phyloP scores from a whole-genome alignment of 92 coral and sea anemone species.

The Epizoanthus rinbou region DNA sequence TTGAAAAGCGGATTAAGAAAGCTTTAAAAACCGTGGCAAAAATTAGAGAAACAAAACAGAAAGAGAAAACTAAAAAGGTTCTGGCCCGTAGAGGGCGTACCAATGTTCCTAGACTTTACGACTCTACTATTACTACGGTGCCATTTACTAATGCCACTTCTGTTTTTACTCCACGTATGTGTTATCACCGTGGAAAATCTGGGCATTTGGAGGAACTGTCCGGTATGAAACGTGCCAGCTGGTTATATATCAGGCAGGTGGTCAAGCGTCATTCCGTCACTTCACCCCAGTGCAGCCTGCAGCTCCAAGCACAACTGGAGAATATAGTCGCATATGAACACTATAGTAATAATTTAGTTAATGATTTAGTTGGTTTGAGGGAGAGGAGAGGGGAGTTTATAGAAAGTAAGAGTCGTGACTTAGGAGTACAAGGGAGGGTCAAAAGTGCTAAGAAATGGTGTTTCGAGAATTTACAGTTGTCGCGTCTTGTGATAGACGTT shows the following conservation, averaged over 20 bases:
- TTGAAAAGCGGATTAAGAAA: constrained; percentile 49
- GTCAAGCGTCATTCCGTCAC: neutral
- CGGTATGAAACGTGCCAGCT: neutral
- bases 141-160: neutral
- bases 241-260: neutral
- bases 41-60: constrained; percentile 42
- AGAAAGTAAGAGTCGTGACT: neutral
- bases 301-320: constrained; percentile 13
- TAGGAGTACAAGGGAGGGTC: constrained; percentile 55
- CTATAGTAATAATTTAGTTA: neutral
- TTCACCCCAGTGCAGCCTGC: constrained; percentile 3
- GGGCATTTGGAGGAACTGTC: constrained; percentile 48
- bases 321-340: neutral
- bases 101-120: neutral
- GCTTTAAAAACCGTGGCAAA: constrained; percentile 26
- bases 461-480: constrained; percentile 52
- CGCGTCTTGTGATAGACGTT: constrained; percentile 46
- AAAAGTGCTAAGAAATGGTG: constrained; percentile 46
- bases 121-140: neutral
- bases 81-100: constrained; percentile 3
- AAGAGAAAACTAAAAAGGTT: constrained; percentile 31
- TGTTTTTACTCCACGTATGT: constrained; percentile 17
- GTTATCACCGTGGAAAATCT: constrained; percentile 41
- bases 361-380: neutral
- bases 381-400: neutral